Evolutionary conservation across 2,888 invertebrate genomes (phyloP).

Genomic region (Heliconius aoede): DNA sequence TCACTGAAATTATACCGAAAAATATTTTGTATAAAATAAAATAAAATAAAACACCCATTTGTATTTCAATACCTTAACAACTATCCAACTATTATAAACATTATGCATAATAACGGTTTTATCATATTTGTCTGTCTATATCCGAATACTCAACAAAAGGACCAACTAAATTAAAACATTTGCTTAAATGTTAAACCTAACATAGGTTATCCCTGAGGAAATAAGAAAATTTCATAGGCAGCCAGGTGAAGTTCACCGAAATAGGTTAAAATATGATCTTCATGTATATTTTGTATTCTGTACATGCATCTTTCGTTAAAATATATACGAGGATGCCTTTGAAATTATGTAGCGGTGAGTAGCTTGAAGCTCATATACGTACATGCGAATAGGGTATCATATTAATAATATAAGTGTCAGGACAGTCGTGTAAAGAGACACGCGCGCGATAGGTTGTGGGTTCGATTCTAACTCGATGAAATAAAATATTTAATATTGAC

Average conservation of each 20-base stretch:
- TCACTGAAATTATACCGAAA: neutral
- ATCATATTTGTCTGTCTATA: neutral
- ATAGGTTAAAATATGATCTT: slow-evolving; percentile 42
- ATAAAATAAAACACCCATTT: neutral
- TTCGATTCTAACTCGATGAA: no score
- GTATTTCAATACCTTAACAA: neutral
- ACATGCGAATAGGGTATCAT: neutral
- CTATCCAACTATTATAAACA: neutral
- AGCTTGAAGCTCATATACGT: neutral
- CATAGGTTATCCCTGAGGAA: slow-evolving; percentile 62
- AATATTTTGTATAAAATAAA: neutral
- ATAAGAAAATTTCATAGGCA: slow-evolving; percentile 61
- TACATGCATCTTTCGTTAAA: slow-evolving; percentile 25
- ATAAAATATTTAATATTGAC: no score
- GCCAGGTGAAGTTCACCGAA: slow-evolving; percentile 44
- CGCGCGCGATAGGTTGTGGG: no score
- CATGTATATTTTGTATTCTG: slow-evolving; percentile 12
- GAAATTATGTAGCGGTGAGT: slow-evolving; percentile 15
- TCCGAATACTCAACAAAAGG: slow-evolving; percentile 1
- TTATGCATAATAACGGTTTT: neutral
- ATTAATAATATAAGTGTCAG: neutral
- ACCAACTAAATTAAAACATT: slow-evolving; percentile 25
- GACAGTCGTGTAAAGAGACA: no score
- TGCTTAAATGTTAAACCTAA: slow-evolving; percentile 30
- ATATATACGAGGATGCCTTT: slow-evolving; percentile 25